Percentiles rank a stretch among this genome's conserved stretches.
Evolutionary conservation across 1,140 invertebrate species (phyloP).

Genomic region (Globodera rostochiensis): DNA sequence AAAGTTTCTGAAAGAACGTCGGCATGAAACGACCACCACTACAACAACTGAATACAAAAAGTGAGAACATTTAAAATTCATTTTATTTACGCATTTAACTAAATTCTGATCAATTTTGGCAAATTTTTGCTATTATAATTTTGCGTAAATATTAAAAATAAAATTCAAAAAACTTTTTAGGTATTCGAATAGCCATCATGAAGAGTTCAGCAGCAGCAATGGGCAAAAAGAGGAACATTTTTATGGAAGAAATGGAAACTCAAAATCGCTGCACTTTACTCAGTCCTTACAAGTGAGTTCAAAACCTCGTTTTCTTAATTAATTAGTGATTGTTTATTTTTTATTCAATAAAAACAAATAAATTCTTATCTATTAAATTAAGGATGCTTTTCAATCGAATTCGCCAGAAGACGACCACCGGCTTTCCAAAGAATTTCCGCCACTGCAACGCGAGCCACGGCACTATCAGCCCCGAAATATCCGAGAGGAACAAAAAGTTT

Average conservation of each 20-base stretch:
- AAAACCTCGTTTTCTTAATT: not conserved
- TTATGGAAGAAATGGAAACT: not conserved
- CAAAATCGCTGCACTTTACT: not conserved
- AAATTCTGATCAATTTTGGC: not conserved
- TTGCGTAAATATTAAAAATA: not conserved
- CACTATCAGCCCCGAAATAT: slow-evolving; percentile 14
- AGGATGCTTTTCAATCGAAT: slow-evolving; percentile 6
- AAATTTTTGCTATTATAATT: too few relatives aligned
- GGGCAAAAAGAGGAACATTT: not conserved
- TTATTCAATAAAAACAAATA: not conserved
- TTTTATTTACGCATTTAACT: not conserved
- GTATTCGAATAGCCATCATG: not conserved
- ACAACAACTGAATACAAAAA: not conserved
- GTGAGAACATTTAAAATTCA: not conserved
- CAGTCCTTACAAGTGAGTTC: slow-evolving; percentile 6
- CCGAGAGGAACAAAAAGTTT: slow-evolving; percentile 17
- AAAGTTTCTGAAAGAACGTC: not conserved
- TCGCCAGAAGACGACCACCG: not conserved
- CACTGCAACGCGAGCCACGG: slow-evolving; percentile 10
- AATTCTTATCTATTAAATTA: not conserved
- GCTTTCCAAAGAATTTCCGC: slow-evolving; percentile 21
- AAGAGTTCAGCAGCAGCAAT: not conserved
- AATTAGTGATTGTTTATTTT: not conserved
- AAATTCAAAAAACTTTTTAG: not conserved
- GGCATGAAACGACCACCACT: not conserved